Percentiles rank a stretch among this genome's conserved stretches.
These are phyloP conservation scores for Hemistola chrysoprasaria DNA, from an alignment of 2,888 invertebrate genomes.

Conservation along the genomic window DNA sequence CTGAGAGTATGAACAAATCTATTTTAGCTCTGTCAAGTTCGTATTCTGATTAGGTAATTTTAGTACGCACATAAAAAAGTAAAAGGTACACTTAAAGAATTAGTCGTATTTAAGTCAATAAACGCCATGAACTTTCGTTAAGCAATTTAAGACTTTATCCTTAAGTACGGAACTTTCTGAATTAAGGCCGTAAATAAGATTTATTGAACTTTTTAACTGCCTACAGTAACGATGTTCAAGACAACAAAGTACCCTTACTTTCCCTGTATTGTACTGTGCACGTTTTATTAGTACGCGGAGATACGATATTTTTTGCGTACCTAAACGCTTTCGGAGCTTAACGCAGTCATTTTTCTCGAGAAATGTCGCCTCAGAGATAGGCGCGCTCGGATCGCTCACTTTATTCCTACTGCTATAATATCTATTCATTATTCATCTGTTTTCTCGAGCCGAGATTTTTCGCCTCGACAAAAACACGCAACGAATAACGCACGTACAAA, in stretches of 20 bases:
- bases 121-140: too few relatives aligned
- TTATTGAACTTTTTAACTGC: too few relatives aligned
- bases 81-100: not conserved
- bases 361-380: slow-evolving; percentile 19
- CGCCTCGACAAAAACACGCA: slow-evolving; percentile 26
- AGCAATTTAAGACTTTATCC: too few relatives aligned
- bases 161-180: too few relatives aligned
- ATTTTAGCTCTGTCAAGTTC: too few relatives aligned
- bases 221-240: not conserved
- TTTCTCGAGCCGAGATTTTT: slow-evolving; percentile 24
- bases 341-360: slow-evolving; percentile 22
- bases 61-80: too few relatives aligned
- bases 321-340: slow-evolving; percentile 27
- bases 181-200: too few relatives aligned
- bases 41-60: too few relatives aligned
- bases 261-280: not conserved
- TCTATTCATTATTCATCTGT: slow-evolving; percentile 32
- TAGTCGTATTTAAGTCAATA: too few relatives aligned
- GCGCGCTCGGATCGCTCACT: slow-evolving; percentile 13
- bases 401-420: slow-evolving; percentile 21
- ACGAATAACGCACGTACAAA: slow-evolving; percentile 36
- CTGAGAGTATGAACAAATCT: too few relatives aligned
- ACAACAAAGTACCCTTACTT: slow-evolving; percentile 6
- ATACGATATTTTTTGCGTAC: slow-evolving; percentile 30
- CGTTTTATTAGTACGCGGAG: slow-evolving; percentile 28